Evolutionary conservation across 1,140 invertebrate genomes (phyloP), one percentile per base, ranked within the genome.

Genomic region (Hesperophylax magnus): DNA sequence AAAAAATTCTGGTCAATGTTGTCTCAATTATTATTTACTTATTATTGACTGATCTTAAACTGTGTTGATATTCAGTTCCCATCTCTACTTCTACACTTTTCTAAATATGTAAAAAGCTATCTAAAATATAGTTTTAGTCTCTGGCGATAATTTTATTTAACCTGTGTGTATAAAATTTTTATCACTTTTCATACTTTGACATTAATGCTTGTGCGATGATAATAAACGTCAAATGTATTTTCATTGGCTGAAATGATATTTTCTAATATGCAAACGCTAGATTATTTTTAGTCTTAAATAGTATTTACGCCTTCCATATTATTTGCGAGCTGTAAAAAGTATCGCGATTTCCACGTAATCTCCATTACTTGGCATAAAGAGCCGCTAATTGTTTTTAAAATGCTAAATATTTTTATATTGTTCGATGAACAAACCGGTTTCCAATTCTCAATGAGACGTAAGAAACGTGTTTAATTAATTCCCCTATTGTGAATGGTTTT

Each of bases 41-140:
- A 31, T 2, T 8, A 39, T 47, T 47, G 69, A 72, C 69, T 72
- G 69, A 72, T 72, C 24, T 72, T 20, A 53, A 72, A n/a, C 17
- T 53, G 47, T 14, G 31, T 34, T 47, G 67, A 17, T 47, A 71
- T 31, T 8, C 14, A 61, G 11, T 65, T 6, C 20, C 31, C 14
- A 52, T 52, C 52, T 67, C 27, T 39, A 67, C n/a, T 67, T 67
- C 17, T 15, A n/a, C 18, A 22, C 18, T 24, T 61, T 61, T 61
- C 58, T 61, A 61, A 61, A 61, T 61, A 61, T 24, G 58, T 24
- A 22, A 61, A 8, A 24, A 61, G 63, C 39, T 67, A 67, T 67
- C 63, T 39, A 31, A 67, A 31, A 22, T 8, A 67, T 24, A 5
- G 31, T 67, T 27, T 61, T 22, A 22, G 18, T 60, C 18, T 22